Conservation (phyloP, 2,888 invertebrate species). For the Liposcelis brunnea region DNA sequence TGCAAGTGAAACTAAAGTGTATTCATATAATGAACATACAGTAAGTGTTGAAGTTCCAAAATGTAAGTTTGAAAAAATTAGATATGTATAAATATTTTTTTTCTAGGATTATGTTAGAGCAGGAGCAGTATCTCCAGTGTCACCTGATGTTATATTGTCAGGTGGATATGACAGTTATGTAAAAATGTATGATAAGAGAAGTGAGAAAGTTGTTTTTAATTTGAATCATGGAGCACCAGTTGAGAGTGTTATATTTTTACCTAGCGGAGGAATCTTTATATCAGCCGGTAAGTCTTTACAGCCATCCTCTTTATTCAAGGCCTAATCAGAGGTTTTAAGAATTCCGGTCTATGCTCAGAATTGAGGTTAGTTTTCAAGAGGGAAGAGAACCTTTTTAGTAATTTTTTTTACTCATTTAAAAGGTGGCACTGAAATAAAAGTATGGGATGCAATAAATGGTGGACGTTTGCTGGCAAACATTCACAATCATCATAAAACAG, state of each 20-base stretch:
- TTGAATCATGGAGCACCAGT: conserved; percentile 82
- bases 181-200: conserved; percentile 72
- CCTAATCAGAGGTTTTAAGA: too few relatives aligned
- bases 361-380: too few relatives aligned
- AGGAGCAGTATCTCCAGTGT: conserved; percentile 60
- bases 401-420: conserved; percentile 13
- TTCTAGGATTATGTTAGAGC: conserved; percentile 63
- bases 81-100: conserved; percentile 10
- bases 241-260: conserved; percentile 73
- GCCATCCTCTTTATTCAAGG: too few relatives aligned
- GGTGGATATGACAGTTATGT: conserved; percentile 81
- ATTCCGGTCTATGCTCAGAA: too few relatives aligned
- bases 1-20: conserved; percentile 55
- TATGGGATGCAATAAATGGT: conserved; percentile 85
- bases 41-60: conserved; percentile 13
- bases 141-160: conserved; percentile 58
- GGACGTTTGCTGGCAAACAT: conserved; percentile 70
- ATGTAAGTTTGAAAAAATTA: not conserved
- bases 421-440: conserved; percentile 73
- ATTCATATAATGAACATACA: conserved; percentile 45
- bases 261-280: conserved; percentile 75
- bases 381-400: too few relatives aligned
- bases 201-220: conserved; percentile 41
- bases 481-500: conserved; percentile 88
- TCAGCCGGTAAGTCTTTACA: conserved; percentile 49